Percentiles rank a stretch among this genome's conserved stretches.
These are phyloP conservation scores for Hirudo medicinalis DNA, from an alignment of 1,140 invertebrate genomes.

Conservation along the genomic window DNA sequence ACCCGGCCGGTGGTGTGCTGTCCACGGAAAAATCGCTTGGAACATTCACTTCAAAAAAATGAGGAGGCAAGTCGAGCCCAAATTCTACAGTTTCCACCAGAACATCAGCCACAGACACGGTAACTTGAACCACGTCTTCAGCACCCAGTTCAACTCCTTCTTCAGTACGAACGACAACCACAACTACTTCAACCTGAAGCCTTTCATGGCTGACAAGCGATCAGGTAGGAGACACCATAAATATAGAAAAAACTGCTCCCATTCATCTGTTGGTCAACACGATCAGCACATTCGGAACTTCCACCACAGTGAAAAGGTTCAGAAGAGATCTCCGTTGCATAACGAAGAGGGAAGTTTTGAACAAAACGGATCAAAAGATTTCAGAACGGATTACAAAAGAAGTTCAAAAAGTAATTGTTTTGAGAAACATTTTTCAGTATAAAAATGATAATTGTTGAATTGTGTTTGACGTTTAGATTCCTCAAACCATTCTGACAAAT, in stretches of 20 bases:
- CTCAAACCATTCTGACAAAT: no score
- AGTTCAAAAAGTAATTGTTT: no score
- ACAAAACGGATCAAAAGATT: no score
- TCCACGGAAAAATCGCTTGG: conserved; percentile 93
- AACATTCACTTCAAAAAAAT: conserved; percentile 83
- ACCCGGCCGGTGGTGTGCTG: conserved; percentile 90
- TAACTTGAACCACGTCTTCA: conserved; percentile 6
- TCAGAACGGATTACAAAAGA: no score
- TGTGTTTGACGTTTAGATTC: no score
- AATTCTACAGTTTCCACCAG: conserved; percentile 1
- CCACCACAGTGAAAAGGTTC: no score
- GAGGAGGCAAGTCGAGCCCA: background rate
- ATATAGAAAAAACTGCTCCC: background rate
- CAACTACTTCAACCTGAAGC: background rate
- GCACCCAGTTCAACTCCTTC: conserved; percentile 2
- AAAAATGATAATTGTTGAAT: no score
- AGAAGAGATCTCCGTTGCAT: no score
- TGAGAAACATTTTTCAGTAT: no score
- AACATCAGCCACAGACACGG: background rate
- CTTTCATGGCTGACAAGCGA: background rate
- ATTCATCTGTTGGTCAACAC: no score
- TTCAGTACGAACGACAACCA: background rate
- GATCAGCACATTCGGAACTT: no score
- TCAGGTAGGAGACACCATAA: background rate
- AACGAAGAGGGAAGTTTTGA: no score